Evolutionary conservation across 92 coral and sea anemone genomes (phyloP), one percentile per base, ranked within the genome.

Genomic region (Epizoanthus illoricatus): DNA sequence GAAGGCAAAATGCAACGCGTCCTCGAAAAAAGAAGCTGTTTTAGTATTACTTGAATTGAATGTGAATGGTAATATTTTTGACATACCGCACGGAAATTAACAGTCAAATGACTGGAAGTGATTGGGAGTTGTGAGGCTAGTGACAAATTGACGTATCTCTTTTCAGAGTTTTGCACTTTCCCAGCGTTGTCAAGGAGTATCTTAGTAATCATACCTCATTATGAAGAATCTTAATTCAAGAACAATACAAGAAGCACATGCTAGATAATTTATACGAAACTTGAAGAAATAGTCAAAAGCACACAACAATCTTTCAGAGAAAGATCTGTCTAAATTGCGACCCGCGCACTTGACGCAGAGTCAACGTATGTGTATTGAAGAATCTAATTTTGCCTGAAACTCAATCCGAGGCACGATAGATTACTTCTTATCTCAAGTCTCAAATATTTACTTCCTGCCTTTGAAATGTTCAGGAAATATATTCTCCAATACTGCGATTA

Each of bases 381-480:
- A 42, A 41, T 42, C 82, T 45, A 42, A 63, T 78, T 78, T 78
- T n/a, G 71, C 71, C 60, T 45, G 82, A 62, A 78, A 78, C 60
- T 41, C 42, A 78, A 78, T 63, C 82, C 69, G 54, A 63, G 70
- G 59, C 15, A 43, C 71, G 82, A 78, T 78, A 89, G 83, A 80
- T 89, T 66, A 87, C 84, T 78, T 76, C 92, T 89, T 89, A 89
- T 89, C 92, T 89, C 28, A 42, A 75, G 84, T 83, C 79, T 78
- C 92, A 89, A 87, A 91, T 89, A 88, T 93, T 91, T 90, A 89
- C 94, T 86, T 88, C 92, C 73, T 71, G 83, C 87, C 72, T 80
- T 84, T 87, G 89, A 85, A 85, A 86, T 49, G 74, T 72, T 86
- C 97, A 91, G 97, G 97, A 92, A 92, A 92, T 90, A 89, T 88